These are phyloP conservation scores for Cactoblastis cactorum DNA, from an alignment of 2,888 invertebrate species.

Conservation along the genomic window DNA sequence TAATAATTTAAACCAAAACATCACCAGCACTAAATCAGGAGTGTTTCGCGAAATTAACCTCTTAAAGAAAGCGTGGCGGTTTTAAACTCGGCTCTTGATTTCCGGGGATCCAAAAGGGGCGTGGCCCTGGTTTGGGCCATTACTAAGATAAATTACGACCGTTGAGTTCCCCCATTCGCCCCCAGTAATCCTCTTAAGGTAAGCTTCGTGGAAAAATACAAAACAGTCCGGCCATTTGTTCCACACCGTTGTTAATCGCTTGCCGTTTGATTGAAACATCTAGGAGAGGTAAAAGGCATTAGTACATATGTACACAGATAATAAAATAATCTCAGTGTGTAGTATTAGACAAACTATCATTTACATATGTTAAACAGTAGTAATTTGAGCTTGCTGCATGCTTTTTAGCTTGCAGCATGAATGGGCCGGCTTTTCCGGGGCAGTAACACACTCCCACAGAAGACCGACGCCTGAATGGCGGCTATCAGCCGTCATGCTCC, in stretches of 20 bases:
- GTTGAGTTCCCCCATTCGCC: conserved; percentile 31
- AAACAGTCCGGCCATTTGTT: conserved; percentile 29
- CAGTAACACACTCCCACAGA: no score
- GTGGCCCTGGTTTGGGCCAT: conserved; percentile 54
- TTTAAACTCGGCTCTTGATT: conserved; percentile 60
- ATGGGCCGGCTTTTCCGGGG: no score
- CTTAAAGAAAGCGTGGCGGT: conserved; percentile 48
- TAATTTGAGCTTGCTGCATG: no score
- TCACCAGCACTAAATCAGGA: conserved; percentile 51
- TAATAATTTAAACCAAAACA: neutral
- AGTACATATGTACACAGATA: no score
- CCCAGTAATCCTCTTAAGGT: conserved; percentile 54
- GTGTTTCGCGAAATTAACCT: conserved; percentile 60
- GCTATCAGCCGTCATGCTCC: no score
- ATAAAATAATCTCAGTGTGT: no score
- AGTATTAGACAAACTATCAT: no score
- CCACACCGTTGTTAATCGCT: neutral
- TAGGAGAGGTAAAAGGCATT: neutral
- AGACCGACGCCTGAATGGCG: no score
- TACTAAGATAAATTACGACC: conserved; percentile 68
- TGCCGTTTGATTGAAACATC: neutral
- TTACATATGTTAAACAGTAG: no score
- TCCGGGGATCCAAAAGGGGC: conserved; percentile 66
- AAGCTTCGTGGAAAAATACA: conserved; percentile 42
- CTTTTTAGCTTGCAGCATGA: no score